Evolutionary conservation across 2,888 invertebrate species (phyloP), one percentile per base, ranked within the genome.

Genomic region (Epistrophe eligans): DNA sequence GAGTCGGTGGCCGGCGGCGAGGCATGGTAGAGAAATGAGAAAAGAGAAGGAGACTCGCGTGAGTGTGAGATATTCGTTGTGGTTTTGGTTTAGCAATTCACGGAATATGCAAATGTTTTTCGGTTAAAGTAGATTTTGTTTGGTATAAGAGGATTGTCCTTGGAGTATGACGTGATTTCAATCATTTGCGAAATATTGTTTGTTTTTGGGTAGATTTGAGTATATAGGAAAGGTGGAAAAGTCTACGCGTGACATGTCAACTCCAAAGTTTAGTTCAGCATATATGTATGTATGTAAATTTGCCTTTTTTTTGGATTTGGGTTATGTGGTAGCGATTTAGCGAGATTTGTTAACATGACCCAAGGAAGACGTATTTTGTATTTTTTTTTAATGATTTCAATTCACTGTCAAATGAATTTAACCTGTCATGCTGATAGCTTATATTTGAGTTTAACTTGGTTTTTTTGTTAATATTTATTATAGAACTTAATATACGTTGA

Each of bases 51-150:
- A 60, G 60, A 64, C 79, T 52, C 15, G 9, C n/a, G 9, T 10
- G 55, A 32, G 73, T 60, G 73, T 52, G 84, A 71, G 71, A n/a
- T 28, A 57, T 55, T 40, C 48, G 24, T 57, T 71, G 52, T 76
- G 77, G 55, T 79, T 48, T 74, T 24, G 55, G 52, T 40, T 64
- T 40, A 64, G 17, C 43, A 50, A 43, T 64, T 79, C 73, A 82
- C 74, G 72, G 71, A 64, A 79, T 79, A 87, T 87, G 87, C 83
- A 83, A 87, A 87, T 87, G 87, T 79, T 71, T 74, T 87, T 24
- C 71, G 76, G 74, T 76, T 67, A n/a, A 73, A 77, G 19, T 71
- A 17, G 79, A 62, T 55, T 67, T 72, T 83, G 79, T 87, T 24
- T 2, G 24, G 32, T 45, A 45, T 60, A 52, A 45, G 74, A 64